A percentile compares a stretch with the other conserved stretches of the same genome.
These are phyloP conservation scores for Belonocnema kinseyi DNA, from an alignment of 1,140 invertebrate genomes.

Conservation along the genomic window DNA sequence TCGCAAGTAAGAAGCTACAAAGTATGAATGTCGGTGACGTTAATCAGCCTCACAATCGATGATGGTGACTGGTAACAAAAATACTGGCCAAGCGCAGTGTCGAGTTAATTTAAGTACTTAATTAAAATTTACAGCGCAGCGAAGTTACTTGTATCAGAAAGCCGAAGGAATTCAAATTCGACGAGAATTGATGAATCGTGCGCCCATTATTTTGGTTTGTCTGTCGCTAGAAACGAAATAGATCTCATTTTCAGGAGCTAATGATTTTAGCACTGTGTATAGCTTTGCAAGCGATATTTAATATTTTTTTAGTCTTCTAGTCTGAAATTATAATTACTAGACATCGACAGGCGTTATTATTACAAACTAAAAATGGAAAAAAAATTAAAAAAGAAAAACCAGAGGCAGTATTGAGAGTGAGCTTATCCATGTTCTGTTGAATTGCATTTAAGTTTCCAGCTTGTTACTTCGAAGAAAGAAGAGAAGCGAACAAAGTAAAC, in stretches of 20 bases:
- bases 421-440: not conserved
- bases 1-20: slow-evolving; percentile 25
- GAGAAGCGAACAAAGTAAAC: slow-evolving; percentile 49
- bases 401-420: not conserved
- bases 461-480: slow-evolving; percentile 44
- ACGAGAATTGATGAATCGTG: slow-evolving; percentile 13
- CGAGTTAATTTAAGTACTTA: slow-evolving; percentile 14
- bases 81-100: too few relatives aligned
- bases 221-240: not conserved
- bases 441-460: not conserved
- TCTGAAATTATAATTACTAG: not conserved
- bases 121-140: slow-evolving; percentile 6
- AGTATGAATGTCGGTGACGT: slow-evolving; percentile 5
- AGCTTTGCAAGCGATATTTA: slow-evolving; percentile 10
- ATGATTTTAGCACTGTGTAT: not conserved
- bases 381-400: slow-evolving; percentile 32
- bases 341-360: not conserved
- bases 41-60: not conserved
- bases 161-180: slow-evolving; percentile 20
- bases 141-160: slow-evolving; percentile 12
- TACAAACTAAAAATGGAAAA: not conserved
- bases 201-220: not conserved
- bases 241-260: slow-evolving; percentile 8
- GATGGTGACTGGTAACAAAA: not conserved
- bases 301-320: not conserved